Evolutionary conservation across 2,113 vertebrate genomes (phyloP).

Genomic region (Cyprinus carpio): DNA sequence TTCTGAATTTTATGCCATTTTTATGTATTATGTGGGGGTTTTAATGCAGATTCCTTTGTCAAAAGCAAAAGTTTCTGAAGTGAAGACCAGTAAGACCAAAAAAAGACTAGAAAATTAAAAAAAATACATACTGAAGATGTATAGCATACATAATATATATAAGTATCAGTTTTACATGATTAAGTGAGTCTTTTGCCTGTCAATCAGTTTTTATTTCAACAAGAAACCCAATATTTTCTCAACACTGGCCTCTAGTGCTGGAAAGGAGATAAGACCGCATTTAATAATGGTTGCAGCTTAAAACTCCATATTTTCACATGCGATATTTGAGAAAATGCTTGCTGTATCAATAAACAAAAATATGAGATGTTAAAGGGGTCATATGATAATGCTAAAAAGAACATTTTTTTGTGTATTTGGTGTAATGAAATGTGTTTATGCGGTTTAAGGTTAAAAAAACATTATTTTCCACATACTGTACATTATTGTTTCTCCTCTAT

Average conservation of each 20-base stretch:
- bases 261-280: not conserved
- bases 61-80: not conserved
- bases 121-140: not conserved
- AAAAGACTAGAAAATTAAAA: not conserved
- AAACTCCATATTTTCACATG: not conserved
- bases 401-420: too few species aligned
- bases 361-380: not conserved
- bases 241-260: slow-evolving; percentile 18
- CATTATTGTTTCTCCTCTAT: too few species aligned
- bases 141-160: not conserved
- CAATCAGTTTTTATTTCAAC: not conserved
- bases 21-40: not conserved
- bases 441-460: too few species aligned
- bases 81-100: not conserved
- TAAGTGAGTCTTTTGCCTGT: not conserved
- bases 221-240: slow-evolving; percentile 1
- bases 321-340: not conserved
- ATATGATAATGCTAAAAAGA: too few species aligned
- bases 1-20: not conserved
- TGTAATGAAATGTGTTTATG: too few species aligned
- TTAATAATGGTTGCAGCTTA: not conserved
- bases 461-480: too few species aligned
- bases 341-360: not conserved
- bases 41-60: not conserved
- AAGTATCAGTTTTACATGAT: not conserved